Conservation (phyloP, 1,140 invertebrate genomes). For the Cherax quadricarinatus region DNA sequence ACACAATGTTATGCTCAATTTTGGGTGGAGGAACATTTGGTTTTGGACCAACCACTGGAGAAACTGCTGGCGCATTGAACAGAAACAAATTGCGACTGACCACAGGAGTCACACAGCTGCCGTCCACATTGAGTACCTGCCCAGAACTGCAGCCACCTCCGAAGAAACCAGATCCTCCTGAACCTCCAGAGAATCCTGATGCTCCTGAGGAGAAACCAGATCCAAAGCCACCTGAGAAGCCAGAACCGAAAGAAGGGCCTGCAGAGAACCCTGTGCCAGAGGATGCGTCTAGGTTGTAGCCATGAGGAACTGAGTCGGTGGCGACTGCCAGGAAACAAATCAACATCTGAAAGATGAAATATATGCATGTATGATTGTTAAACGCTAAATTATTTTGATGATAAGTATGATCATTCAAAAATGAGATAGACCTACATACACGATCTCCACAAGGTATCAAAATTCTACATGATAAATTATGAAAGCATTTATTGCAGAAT, state of each 20-base stretch:
- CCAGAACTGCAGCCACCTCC: neutral
- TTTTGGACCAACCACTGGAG: neutral
- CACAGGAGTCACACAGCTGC: neutral
- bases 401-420: too few species aligned
- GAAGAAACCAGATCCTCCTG: neutral
- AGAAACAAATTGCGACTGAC: slow-evolving; percentile 9
- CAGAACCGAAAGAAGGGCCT: neutral
- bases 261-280: neutral
- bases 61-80: neutral
- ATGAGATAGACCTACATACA: too few species aligned
- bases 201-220: neutral
- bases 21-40: neutral
- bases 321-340: too few species aligned
- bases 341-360: too few species aligned
- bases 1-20: neutral
- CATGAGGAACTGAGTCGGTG: too few species aligned
- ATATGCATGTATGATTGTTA: too few species aligned
- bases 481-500: too few species aligned
- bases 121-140: slow-evolving; percentile 26
- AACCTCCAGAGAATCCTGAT: neutral
- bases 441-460: too few species aligned
- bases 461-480: too few species aligned
- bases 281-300: too few species aligned
- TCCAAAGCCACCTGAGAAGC: neutral
- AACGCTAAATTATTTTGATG: too few species aligned